phyloP scores from a whole-genome alignment of 2,113 vertebrate genomes.

The Lichenostomus cassidix region DNA sequence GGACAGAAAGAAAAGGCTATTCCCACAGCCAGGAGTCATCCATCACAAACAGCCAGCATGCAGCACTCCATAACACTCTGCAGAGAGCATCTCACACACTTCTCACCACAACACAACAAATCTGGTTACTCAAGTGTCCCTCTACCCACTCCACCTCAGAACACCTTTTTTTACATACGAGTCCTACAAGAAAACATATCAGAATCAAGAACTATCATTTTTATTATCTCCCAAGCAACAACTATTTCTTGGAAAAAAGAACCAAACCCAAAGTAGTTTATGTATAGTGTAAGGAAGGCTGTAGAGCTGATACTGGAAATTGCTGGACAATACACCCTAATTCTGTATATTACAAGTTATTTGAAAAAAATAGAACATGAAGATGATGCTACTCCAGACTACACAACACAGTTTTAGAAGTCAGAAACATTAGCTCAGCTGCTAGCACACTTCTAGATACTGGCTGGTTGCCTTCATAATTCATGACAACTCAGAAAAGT shows the following conservation, averaged over 20 bases:
- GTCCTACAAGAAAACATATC: neutral
- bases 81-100: neutral
- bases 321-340: neutral
- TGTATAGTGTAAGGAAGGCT: neutral
- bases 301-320: neutral
- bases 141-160: neutral
- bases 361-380: neutral
- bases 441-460: neutral
- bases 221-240: neutral
- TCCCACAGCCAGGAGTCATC: neutral
- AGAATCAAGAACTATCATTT: neutral
- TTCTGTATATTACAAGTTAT: neutral
- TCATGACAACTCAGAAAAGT: neutral
- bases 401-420: neutral
- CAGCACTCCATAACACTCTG: neutral
- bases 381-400: neutral
- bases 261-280: neutral
- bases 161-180: neutral
- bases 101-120: neutral
- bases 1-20: neutral
- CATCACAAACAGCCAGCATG: neutral
- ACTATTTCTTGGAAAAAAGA: neutral
- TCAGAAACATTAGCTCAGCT: neutral
- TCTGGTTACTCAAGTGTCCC: neutral
- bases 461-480: neutral